Conservation (phyloP, 2,797 vertebrate genomes). For the Pagetopsis macropterus region DNA sequence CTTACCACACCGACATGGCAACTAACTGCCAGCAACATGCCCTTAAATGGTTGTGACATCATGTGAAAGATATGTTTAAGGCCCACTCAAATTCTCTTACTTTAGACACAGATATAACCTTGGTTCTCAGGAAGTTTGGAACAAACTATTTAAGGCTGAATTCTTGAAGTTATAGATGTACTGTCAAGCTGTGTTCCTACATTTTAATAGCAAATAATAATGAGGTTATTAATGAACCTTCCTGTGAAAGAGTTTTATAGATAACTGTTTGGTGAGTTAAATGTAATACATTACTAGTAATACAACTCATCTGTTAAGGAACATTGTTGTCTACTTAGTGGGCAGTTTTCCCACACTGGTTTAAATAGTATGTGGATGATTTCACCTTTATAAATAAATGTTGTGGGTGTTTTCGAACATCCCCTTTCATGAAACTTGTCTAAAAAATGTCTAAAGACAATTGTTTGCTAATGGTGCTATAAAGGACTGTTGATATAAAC, state of each 20-base stretch:
- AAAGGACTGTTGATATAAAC: too few relatives aligned
- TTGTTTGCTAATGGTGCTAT: too few relatives aligned
- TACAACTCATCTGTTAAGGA: background rate
- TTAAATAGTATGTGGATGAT: background rate
- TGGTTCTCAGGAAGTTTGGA: conserved; percentile 46
- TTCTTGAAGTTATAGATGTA: conserved; percentile 7
- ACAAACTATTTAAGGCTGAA: conserved; percentile 44
- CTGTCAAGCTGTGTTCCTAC: background rate
- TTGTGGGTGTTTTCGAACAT: background rate
- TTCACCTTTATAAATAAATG: background rate
- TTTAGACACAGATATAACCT: conserved; percentile 30
- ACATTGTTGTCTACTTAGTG: background rate
- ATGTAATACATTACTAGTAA: too few relatives aligned
- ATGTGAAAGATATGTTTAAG: conserved; percentile 52
- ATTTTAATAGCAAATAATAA: background rate
- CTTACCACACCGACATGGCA: conserved; percentile 6
- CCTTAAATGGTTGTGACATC: conserved; percentile 63
- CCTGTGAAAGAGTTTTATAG: background rate
- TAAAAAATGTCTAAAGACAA: too few relatives aligned
- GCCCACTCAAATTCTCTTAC: conserved; percentile 37
- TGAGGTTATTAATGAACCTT: conserved; percentile 4
- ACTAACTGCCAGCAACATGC: conserved; percentile 23
- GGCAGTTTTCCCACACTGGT: conserved; percentile 5
- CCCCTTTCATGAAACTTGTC: background rate
- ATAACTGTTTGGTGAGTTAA: background rate